Evolutionary conservation across 2,797 vertebrate species (phyloP).

Genomic region (Sternarchorhynchus goeldii): DNA sequence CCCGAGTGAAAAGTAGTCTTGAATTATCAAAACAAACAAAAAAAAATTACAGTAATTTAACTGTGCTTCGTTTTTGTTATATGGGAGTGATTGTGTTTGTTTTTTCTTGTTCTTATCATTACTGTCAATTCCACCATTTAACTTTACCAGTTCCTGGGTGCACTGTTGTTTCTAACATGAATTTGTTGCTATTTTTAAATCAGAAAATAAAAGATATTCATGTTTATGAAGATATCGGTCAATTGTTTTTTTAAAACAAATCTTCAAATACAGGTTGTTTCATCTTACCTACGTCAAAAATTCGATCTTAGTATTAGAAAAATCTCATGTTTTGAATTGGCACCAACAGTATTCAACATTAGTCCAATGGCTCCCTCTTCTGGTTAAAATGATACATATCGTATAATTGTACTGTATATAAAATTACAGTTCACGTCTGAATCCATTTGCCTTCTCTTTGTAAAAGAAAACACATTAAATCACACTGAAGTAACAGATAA

Average conservation of each 20-base stretch:
- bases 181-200: conserved; percentile 56
- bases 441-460: no score
- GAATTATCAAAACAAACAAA: conserved; percentile 45
- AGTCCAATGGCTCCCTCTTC: not conserved
- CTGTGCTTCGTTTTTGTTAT: conserved; percentile 58
- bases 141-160: conserved; percentile 58
- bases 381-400: not conserved
- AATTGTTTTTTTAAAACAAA: not conserved
- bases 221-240: not conserved
- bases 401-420: no score
- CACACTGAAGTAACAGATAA: conserved; percentile 3
- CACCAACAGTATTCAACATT: not conserved
- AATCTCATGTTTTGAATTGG: not conserved
- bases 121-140: conserved; percentile 43
- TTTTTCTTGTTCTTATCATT: conserved; percentile 2
- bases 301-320: no score
- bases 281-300: not conserved
- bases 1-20: conserved; percentile 67
- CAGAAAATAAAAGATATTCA: conserved; percentile 58
- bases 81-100: conserved; percentile 51
- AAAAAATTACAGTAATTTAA: conserved; percentile 61
- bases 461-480: not conserved
- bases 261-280: not conserved
- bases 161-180: conserved; percentile 62
- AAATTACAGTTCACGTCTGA: no score